These are phyloP conservation scores for Meteorus cinctellus DNA, from an alignment of 2,888 invertebrate species.

Conservation along the genomic window DNA sequence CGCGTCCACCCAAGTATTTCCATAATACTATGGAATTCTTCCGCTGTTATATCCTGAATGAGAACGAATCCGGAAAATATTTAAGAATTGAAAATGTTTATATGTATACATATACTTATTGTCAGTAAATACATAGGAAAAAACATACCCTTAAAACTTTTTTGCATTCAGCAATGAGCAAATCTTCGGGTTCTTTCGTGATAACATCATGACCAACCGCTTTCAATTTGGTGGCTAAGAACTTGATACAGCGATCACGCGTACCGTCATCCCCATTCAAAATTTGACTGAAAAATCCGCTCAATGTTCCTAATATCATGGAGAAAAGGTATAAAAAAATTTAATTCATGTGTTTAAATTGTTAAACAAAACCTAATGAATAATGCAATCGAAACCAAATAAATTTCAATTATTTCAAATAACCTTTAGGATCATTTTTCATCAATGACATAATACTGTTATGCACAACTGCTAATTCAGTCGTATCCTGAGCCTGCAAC, in stretches of 20 bases:
- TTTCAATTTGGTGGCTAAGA: constrained; percentile 88
- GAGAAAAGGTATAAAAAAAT: constrained; percentile 13
- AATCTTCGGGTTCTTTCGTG: constrained; percentile 89
- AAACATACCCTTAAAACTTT: constrained; percentile 83
- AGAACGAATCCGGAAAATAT: constrained; percentile 30
- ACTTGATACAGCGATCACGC: constrained; percentile 90
- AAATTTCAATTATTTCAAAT: constrained; percentile 5
- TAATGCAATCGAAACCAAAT: neutral
- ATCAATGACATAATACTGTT: constrained; percentile 87
- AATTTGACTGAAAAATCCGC: constrained; percentile 82
- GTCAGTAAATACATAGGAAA: constrained; percentile 12
- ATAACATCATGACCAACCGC: constrained; percentile 85
- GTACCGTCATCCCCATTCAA: constrained; percentile 82
- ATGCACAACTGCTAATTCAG: constrained; percentile 89
- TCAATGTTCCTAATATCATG: constrained; percentile 76
- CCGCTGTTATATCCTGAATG: constrained; percentile 89
- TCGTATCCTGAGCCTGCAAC: constrained; percentile 88
- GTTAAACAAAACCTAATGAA: neutral
- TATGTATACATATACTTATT: constrained; percentile 33
- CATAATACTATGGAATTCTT: constrained; percentile 94
- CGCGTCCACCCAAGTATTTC: constrained; percentile 87
- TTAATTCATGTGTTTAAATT: neutral
- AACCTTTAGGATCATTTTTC: constrained; percentile 82
- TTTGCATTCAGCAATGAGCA: constrained; percentile 87
- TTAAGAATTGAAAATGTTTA: constrained; percentile 11